Percentiles rank a stretch among this genome's conserved stretches.
Conservation (phyloP, 2,113 vertebrate genomes). For the Serilophus lunatus region DNA sequence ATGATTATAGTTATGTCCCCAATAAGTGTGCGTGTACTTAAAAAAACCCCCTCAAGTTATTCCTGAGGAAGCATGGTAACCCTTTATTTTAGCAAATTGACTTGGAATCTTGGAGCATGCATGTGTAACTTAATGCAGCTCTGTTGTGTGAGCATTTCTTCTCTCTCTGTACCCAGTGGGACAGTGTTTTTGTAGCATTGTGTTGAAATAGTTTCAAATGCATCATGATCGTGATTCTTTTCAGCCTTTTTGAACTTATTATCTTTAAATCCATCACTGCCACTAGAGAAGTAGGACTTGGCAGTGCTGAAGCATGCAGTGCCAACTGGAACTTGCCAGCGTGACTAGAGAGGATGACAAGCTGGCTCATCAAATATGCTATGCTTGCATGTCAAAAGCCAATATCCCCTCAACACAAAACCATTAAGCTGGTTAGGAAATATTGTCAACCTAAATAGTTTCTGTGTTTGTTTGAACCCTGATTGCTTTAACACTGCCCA, state of each 20-base stretch:
- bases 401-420: background rate
- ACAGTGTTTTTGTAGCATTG: background rate
- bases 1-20: background rate
- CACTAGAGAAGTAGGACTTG: background rate
- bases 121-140: background rate
- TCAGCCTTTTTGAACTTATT: background rate
- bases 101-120: background rate
- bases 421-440: conserved; percentile 5
- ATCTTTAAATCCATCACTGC: background rate
- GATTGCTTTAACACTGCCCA: conserved; percentile 52
- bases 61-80: background rate
- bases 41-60: background rate
- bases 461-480: conserved; percentile 43
- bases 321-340: background rate
- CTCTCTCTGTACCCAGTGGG: background rate
- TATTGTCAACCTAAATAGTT: conserved; percentile 1
- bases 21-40: background rate
- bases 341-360: background rate
- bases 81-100: background rate
- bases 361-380: background rate
- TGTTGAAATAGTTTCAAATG: background rate
- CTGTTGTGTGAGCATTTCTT: background rate
- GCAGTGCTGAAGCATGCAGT: background rate
- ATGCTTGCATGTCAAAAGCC: background rate
- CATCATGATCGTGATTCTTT: background rate